Base-by-base conservation (phyloP, 2,888 invertebrate genomes). In the Schizaphis graminum region DNA sequence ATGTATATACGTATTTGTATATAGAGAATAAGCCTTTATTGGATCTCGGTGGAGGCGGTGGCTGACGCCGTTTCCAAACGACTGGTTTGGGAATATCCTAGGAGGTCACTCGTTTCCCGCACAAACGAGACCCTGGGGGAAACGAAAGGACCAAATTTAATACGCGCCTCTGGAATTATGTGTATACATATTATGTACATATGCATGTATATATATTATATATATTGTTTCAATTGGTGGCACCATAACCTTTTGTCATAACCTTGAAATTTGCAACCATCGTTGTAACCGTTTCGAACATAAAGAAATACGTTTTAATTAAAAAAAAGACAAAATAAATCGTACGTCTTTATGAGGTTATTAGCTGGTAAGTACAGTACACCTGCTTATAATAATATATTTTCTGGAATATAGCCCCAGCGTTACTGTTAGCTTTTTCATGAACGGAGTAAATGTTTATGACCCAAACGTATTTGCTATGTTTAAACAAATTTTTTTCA, bases 21-120 rank as follows among this genome's bases (percentile, higher is more conserved):
- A 41, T 3, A 35, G 61, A 85, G 57, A 61, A 87, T 87, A 87
- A 92, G 88, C 84, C 86, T 67, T 94, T 94, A 94, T 94, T 91
- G 90, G 94, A 85, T 94, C 49, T 41, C 41, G 49, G 90, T 16
- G 93, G 84, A 84, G 84, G 53, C 47, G 93, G 93, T n/a, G 86
- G 90, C 56, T 49, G 89, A 41, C 13, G 61, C 57, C 53, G 94
- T 94, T 94, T 94, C 86, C 91, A 94, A 94, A 94, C 94, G 94
- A 94, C 94, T 91, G 94, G 94, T 91, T 61, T 91, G 94, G 94
- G 94, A 94, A 94, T 94, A 84, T 86, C 49, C n/a, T 56, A 57
- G 57, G 84, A 94, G 94, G 94, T 90, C 94, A 94, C 90, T 85
- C 41, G 91, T 44, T 57, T 85, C 28, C 67, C 57, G 85, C 57